Conservation (phyloP, 2,113 vertebrate species). For the Eulacestoma nigropectus region DNA sequence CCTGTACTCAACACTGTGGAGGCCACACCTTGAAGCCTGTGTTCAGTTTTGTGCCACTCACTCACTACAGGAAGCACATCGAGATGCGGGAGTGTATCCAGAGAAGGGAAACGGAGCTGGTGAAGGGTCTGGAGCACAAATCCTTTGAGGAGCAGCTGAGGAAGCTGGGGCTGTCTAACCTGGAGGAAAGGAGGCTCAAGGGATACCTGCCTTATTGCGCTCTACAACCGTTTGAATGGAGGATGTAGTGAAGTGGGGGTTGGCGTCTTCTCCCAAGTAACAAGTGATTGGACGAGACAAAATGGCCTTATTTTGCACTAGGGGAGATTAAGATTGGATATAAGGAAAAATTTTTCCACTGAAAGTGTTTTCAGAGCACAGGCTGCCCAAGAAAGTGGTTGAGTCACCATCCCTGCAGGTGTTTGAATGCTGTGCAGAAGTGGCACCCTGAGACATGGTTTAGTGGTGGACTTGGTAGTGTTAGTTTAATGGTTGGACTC, state of each 20-base stretch:
- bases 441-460: not conserved
- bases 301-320: not conserved
- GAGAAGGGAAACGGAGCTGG: fast-evolving
- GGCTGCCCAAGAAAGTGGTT: not conserved
- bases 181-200: not conserved
- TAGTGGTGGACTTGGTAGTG: not conserved
- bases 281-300: fast-evolving
- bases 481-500: fast-evolving
- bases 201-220: not conserved
- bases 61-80: fast-evolving
- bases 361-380: not conserved
- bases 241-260: fast-evolving
- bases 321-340: not conserved
- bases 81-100: fast-evolving
- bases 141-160: fast-evolving
- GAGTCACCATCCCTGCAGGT: not conserved
- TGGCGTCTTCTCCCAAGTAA: fast-evolving
- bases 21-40: fast-evolving
- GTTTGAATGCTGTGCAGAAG: not conserved
- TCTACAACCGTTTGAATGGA: not conserved
- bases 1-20: fast-evolving
- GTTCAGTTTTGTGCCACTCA: not conserved
- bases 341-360: not conserved
- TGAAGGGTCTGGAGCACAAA: not conserved
- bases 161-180: not conserved